phyloP scores from a whole-genome alignment of 2,888 invertebrate species.

The Scrobipalpa atriplicella region DNA sequence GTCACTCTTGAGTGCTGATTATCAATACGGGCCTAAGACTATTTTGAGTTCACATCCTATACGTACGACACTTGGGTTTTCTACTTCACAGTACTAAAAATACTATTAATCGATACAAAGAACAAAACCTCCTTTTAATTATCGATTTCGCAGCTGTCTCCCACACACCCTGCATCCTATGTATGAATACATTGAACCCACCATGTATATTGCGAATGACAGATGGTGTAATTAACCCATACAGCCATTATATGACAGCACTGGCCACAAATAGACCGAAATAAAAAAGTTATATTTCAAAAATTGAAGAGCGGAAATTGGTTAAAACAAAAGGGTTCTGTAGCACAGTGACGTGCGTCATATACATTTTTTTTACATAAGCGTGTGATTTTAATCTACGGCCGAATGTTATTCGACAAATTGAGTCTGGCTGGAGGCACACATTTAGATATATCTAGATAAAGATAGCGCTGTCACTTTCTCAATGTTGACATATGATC shows the following conservation, averaged over 20 bases:
- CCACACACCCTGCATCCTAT: neutral
- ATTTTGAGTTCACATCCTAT: no score
- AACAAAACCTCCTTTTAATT: constrained; percentile 7
- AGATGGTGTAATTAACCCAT: constrained; percentile 58
- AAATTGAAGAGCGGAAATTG: neutral
- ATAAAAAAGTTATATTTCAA: constrained; percentile 32
- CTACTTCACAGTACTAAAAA: neutral
- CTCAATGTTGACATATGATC: no score
- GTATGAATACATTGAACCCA: constrained; percentile 14
- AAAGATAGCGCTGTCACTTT: no score
- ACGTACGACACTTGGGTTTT: no score
- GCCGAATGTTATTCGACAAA: no score
- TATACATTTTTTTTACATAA: no score
- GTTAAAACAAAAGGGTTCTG: neutral
- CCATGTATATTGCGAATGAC: constrained; percentile 37
- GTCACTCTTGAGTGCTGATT: no score
- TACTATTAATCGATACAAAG: neutral
- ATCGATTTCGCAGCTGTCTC: constrained; percentile 7
- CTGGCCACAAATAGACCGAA: constrained; percentile 30
- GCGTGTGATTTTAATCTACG: no score
- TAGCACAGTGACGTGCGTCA: neutral
- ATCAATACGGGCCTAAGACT: no score
- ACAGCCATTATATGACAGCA: constrained; percentile 28
- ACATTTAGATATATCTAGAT: no score
- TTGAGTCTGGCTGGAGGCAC: no score